Evolutionary conservation across 2,797 vertebrate species (phyloP), one percentile per base, ranked within the genome.

Genomic region (Iguana delicatissima): DNA sequence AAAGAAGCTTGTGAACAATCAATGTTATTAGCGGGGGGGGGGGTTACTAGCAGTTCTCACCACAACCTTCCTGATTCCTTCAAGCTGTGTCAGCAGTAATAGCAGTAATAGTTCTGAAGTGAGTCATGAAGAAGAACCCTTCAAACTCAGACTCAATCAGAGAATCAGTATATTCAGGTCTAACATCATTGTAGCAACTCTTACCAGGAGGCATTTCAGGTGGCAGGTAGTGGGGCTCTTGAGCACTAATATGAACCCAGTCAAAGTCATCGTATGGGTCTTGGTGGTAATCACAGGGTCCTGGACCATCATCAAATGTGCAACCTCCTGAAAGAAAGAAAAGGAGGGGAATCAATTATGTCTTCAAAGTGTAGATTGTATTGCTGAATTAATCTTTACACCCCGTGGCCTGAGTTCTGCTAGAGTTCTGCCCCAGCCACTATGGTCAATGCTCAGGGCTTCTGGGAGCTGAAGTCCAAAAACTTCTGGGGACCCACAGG

Each of bases 231-330:
- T 98, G 98, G 92, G 98, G 98, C 86, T 99, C 99, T 95, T 99
- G 98, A 8, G 98, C 98, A 52, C 99, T 99, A 96, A 99, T 98
- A 74, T 99, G 99, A 0, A 98, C 98, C 99, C 99, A 99, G 95
- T 99, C 99, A 7, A 99, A 99, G 96, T 99, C 99, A 88, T 99
- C 98, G 0, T 99, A 99, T 0, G 98, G 97, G 94, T 99, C 99
- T 96, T 99, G 99, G 94, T 99, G 98, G 96, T 99, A 99, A 95
- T 99, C 98, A 90, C 99, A 99, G 90, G 98, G 98, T 62, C 98
- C 98, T 59, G 98, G 98, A 74, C 99, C 98, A 73, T 99, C 99
- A 85, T 99, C 98, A 0, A 99, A 99, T 0, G 98, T 98, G 80
- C 99, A 99, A 90, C 99, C 99, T 86, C 99, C 99, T 99, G 93